Conservation (phyloP, 2,113 vertebrate species). For the Beaufortia kweichowensis region DNA sequence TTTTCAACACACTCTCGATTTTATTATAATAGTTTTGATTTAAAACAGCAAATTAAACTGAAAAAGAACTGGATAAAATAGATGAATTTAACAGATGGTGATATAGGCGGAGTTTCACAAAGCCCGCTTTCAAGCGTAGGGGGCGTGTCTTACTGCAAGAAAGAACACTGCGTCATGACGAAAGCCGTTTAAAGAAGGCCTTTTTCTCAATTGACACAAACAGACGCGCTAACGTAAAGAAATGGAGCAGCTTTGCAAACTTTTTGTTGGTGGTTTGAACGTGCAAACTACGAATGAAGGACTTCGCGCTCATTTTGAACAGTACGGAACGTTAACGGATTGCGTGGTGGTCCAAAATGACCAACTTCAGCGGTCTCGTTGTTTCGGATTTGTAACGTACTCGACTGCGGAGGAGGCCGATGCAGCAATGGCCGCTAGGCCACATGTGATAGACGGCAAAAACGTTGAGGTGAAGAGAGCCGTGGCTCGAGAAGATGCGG, state of each 20-base stretch:
- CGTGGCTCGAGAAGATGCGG: conserved; percentile 85
- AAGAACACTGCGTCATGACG: conserved; percentile 23
- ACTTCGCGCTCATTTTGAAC: conserved; percentile 91
- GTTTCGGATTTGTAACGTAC: conserved; percentile 84
- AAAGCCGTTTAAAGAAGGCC: conserved; percentile 14
- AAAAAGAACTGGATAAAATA: no score
- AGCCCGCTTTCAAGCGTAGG: background rate
- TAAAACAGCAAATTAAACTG: no score
- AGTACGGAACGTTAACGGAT: conserved; percentile 83
- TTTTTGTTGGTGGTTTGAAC: conserved; percentile 94
- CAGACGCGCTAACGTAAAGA: background rate
- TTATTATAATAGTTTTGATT: no score
- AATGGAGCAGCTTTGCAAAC: conserved; percentile 90
- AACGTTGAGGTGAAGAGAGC: conserved; percentile 88
- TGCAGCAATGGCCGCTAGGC: conserved; percentile 85
- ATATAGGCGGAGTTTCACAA: background rate
- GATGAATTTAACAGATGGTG: no score
- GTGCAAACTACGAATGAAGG: conserved; percentile 94
- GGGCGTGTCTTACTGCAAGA: conserved; percentile 1
- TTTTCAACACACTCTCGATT: no score
- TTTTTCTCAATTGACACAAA: background rate
- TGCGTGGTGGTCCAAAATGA: conserved; percentile 86
- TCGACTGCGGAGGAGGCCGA: conserved; percentile 82
- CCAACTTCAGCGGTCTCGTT: conserved; percentile 85
- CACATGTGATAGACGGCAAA: conserved; percentile 84